Evolutionary conservation across 2,888 invertebrate species (phyloP).

Genomic region (Drosophila nr. fundita): DNA sequence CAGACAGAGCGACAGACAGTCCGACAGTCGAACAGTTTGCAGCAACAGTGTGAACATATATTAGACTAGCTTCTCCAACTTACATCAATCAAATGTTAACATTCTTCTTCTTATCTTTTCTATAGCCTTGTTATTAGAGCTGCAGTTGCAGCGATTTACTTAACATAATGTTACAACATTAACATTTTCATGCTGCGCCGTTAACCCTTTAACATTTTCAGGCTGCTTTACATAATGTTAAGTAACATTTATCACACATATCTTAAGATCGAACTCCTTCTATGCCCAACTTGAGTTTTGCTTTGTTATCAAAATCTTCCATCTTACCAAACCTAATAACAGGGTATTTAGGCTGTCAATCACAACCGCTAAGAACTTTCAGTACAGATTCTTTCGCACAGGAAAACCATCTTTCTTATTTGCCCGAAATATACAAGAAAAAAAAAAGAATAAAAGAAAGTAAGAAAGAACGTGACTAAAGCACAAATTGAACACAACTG

Average conservation of each 20-base stretch:
- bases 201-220: neutral
- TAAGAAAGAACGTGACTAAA: constrained; percentile 30
- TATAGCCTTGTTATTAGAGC: neutral
- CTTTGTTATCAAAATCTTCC: neutral
- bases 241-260: neutral
- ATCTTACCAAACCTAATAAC: neutral
- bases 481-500: constrained; percentile 9
- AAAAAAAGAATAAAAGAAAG: neutral
- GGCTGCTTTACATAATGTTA: neutral
- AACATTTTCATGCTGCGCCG: neutral
- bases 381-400: neutral
- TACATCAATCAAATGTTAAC: neutral
- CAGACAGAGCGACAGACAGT: neutral
- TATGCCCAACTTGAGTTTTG: neutral
- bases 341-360: constrained; percentile 5
- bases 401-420: neutral
- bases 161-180: neutral
- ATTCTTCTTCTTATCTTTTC: neutral
- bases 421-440: neutral
- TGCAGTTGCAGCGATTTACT: neutral
- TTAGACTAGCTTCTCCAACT: neutral
- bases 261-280: neutral
- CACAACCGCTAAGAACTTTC: neutral
- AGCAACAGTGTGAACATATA: neutral
- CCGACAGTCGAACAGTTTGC: neutral